A percentile compares a stretch with the other conserved stretches of the same genome.
Conservation (phyloP, 1,140 invertebrate species). For the Euwallacea similis region DNA sequence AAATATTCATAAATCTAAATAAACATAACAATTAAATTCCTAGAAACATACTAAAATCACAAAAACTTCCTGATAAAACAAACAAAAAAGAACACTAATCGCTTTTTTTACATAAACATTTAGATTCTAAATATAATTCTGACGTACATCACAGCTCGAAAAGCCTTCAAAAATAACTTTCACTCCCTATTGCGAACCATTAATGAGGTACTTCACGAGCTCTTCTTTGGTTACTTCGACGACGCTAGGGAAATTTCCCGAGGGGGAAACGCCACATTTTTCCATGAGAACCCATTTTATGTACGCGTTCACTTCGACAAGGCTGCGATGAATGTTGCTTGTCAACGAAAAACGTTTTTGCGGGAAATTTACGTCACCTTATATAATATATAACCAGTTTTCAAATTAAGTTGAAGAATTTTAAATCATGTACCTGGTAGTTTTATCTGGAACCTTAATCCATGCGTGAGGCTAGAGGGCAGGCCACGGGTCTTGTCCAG, state of each 20-base stretch:
- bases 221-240: not conserved
- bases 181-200: not conserved
- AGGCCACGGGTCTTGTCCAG: not conserved
- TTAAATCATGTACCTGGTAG: slow-evolving; percentile 11
- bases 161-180: not conserved
- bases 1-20: no score
- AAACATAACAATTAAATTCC: no score
- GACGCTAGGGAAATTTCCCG: not conserved
- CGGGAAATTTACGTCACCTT: not conserved
- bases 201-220: not conserved
- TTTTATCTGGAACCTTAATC: slow-evolving; percentile 10
- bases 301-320: not conserved
- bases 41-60: no score
- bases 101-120: no score
- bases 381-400: not conserved
- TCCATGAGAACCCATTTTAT: not conserved
- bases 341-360: slow-evolving; percentile 3
- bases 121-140: no score
- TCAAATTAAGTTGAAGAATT: not conserved
- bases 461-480: not conserved
- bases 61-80: no score
- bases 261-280: not conserved
- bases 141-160: not conserved
- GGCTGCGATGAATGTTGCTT: not conserved
- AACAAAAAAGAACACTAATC: no score